Evolutionary conservation across 1,140 invertebrate species (phyloP).

Genomic region (Caenorhabditis latens): DNA sequence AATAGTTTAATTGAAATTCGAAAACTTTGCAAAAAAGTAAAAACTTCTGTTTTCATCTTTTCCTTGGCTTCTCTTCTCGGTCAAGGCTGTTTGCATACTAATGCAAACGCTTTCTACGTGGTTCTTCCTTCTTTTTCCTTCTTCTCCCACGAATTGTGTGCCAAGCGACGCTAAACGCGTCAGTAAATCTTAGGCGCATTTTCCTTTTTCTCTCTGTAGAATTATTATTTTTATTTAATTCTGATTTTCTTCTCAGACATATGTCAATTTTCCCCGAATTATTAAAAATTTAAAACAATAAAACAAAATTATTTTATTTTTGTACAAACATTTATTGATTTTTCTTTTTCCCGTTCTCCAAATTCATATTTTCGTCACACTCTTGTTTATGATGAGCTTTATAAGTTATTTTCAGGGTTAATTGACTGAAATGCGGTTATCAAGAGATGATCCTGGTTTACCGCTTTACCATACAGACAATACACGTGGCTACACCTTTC

Average conservation of each 20-base stretch:
- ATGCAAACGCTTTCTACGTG: background rate
- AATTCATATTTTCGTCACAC: background rate
- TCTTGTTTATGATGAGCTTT: background rate
- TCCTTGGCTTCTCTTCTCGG: background rate
- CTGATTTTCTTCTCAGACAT: too few relatives aligned
- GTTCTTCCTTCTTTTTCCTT: background rate
- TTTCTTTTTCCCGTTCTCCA: background rate
- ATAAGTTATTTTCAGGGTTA: background rate
- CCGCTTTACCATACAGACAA: background rate
- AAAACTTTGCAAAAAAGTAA: too few relatives aligned
- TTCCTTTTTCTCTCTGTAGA: too few relatives aligned
- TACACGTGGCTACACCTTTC: background rate
- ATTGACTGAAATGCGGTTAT: slow-evolving; percentile 42
- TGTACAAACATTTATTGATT: too few relatives aligned
- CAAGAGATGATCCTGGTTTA: slow-evolving; percentile 27
- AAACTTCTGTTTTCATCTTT: background rate
- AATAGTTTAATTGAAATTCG: background rate
- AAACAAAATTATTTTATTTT: too few relatives aligned
- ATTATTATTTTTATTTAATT: too few relatives aligned
- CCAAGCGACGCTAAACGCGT: background rate
- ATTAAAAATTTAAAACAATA: too few relatives aligned
- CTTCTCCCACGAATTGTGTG: background rate
- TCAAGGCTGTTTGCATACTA: background rate
- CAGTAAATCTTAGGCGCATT: background rate
- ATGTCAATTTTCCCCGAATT: too few relatives aligned